phyloP scores from a whole-genome alignment of 1,140 invertebrate genomes.

The Uloborus diversus region DNA sequence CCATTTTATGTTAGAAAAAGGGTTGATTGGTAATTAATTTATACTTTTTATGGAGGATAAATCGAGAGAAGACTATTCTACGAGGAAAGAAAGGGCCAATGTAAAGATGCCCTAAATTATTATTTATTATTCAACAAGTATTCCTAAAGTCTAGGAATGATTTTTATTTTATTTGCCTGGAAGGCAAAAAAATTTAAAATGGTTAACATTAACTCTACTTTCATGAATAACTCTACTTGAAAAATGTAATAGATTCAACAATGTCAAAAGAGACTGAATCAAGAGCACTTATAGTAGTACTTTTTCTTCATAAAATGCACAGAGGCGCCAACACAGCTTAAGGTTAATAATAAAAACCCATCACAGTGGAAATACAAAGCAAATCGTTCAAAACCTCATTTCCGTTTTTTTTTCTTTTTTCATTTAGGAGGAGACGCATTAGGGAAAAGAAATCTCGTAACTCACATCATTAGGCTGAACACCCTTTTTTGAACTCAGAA shows the following conservation, averaged over 20 bases:
- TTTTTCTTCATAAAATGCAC: slow-evolving; percentile 50
- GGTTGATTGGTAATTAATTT: slow-evolving; percentile 25
- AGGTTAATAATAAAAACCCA: too few relatives aligned
- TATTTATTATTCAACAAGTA: slow-evolving; percentile 44
- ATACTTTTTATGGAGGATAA: not conserved
- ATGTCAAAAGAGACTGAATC: slow-evolving; percentile 57
- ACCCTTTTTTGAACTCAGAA: too few relatives aligned
- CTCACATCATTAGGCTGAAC: too few relatives aligned
- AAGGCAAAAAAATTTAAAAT: slow-evolving; percentile 56
- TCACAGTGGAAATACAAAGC: too few relatives aligned
- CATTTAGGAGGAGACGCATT: too few relatives aligned
- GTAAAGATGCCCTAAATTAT: slow-evolving; percentile 39
- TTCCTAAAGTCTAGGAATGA: slow-evolving; percentile 51
- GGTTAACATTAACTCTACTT: slow-evolving; percentile 46
- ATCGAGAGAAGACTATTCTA: slow-evolving; percentile 36
- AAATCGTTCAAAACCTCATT: too few relatives aligned
- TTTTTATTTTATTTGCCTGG: slow-evolving; percentile 27
- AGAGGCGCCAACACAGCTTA: slow-evolving; percentile 31
- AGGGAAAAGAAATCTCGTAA: too few relatives aligned
- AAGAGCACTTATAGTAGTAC: slow-evolving; percentile 57
- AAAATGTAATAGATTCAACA: slow-evolving; percentile 58
- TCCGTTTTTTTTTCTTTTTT: too few relatives aligned
- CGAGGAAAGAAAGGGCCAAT: slow-evolving; percentile 44
- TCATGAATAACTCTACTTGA: slow-evolving; percentile 49
- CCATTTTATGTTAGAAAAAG: slow-evolving; percentile 52